Base-by-base conservation (phyloP, 2,888 invertebrate genomes). In the Papilio elwesi region DNA sequence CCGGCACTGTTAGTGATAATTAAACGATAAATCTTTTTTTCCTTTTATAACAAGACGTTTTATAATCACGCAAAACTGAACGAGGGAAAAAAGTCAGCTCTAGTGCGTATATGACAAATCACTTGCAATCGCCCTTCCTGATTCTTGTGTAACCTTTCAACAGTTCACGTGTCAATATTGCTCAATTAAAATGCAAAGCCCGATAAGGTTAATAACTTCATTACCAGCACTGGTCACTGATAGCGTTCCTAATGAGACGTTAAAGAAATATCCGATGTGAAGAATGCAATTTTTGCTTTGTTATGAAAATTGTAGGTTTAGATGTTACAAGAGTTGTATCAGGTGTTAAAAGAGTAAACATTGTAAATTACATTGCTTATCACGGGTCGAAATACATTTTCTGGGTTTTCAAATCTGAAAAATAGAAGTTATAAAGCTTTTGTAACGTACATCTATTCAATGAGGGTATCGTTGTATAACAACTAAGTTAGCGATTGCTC, bases 121-220 rank as follows among this genome's bases (percentile, higher is more conserved):
- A 64, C 73, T 69, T 15, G 64, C 64, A 51, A 65, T 65, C 51
- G 68, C 65, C 64, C 57, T 73, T 73, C 64, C 68, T 57, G 57
- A 11, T 67, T 43, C 49, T 68, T 68, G 68, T 13, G 43, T 57
- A 65, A 69, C 63, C 57, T 69, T 51, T 69, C 16, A 51, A 65
- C 65, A 38, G 69, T 73, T 73, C 55, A 73, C 69, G 73, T 73
- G 73, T 73, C 49, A 68, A 65, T 47, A 73, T 65, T 16, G 47
- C 64, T 69, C 57, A 65, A 73, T 73, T 73, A 73, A 73, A 73
- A 69, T 69, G 47, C 73, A 73, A 65, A 51, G 15, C 69, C 38
- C 49, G 12, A 65, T 69, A 73, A 69, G 69, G 73, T 65, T 73
- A 73, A 73, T 73, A 73, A 73, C 59, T 68, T 73, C 69, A 73